Percentiles rank a stretch among this genome's conserved stretches.
These are phyloP conservation scores for Artibeus jamaicensis DNA, from an alignment of 2,797 vertebrate species.

Conservation along the genomic window DNA sequence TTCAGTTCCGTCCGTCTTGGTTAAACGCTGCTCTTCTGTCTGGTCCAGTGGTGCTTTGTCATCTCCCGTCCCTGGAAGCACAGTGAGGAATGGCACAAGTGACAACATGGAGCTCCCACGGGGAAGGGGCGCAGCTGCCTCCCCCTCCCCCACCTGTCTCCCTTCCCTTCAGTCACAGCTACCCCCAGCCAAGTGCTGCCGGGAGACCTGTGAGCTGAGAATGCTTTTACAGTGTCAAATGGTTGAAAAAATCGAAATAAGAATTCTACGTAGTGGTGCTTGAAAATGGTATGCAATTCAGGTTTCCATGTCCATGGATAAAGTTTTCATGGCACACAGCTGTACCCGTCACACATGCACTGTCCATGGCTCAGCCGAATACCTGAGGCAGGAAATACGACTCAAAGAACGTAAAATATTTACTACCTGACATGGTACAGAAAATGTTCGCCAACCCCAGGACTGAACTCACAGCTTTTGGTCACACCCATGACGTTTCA, in stretches of 20 bases:
- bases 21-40: not conserved
- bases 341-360: fast-evolving
- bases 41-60: fast-evolving
- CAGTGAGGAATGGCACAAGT: fast-evolving
- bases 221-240: not conserved
- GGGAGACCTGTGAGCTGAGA: not conserved
- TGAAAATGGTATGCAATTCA: not conserved
- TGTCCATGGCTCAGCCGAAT: fast-evolving
- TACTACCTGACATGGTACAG: not conserved
- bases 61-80: fast-evolving
- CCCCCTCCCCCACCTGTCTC: not conserved
- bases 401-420: not conserved
- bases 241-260: not conserved
- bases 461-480: not conserved
- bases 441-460: not conserved
- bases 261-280: fast-evolving
- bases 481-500: not conserved
- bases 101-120: fast-evolving
- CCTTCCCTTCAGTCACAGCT: not conserved
- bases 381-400: not conserved
- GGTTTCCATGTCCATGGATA: fast-evolving
- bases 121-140: fast-evolving
- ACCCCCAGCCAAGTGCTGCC: fast-evolving
- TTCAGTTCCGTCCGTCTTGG: not conserved
- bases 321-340: fast-evolving